Evolutionary conservation across 92 coral and sea anemone species (phyloP), one percentile per base, ranked within the genome.

Genomic region (Phymanthus crucifer): DNA sequence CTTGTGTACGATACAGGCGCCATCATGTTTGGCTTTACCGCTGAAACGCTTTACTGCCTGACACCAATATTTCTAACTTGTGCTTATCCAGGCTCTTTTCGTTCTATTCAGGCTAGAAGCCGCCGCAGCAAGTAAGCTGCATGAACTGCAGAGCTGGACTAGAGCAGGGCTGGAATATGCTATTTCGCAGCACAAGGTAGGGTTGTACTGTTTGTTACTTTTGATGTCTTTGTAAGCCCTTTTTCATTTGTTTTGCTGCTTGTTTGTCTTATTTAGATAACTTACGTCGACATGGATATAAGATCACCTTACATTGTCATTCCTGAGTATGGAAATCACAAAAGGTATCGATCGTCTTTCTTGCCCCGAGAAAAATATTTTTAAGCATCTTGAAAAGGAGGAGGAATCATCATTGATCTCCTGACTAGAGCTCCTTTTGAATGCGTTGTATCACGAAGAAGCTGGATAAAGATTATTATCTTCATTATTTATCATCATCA

Each of bases 261-360:
- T 56, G 8, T 77, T n/a, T 35, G 61, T 32, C 2, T 54, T 19
- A 21, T 54, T 54, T 24, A 54, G 64, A 54, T 54, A 21, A 54
- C 97, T n/a, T 96, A 89, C 74, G 83, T 96, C 58, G 98, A 88
- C 74, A 82, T 96, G 81, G 97, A 93, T 52, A 90, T 96, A n/a
- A 78, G 92, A 66, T 91, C 99, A 32, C 99, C 99, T 7, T 93
- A 89, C 67, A 82, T 96, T 66, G 90, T 93, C n/a, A 89, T 96
- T 32, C 99, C 99, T 66, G 99, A 96, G 78, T 89, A 93, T 79
- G 99, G 99, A 52, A 83, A 93, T 27, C 68, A 93, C 29, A 76
- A 89, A 91, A 93, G 98, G 99, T 89, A 85, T 6, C 12, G 5
- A 6, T 27, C 18, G 35, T 18, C 7, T 9, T n/a, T n/a, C n/a